Conservation (phyloP, 2,888 invertebrate genomes). For the Nineta flava region DNA sequence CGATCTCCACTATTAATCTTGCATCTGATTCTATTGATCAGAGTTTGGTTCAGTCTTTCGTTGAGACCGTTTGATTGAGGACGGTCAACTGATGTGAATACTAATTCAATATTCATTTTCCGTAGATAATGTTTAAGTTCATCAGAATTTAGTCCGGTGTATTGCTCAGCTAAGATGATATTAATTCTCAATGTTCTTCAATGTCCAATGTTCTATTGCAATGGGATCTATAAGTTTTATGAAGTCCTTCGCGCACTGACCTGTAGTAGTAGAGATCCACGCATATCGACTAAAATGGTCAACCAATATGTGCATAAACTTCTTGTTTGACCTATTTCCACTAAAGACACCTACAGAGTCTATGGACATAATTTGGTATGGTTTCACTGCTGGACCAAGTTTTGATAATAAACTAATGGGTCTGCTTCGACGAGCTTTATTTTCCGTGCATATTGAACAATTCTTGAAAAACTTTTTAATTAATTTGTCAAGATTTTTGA, state of each 20-base stretch:
- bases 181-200: no score
- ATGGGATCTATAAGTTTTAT: slow-evolving; percentile 13
- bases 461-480: background rate
- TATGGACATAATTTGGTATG: slow-evolving; percentile 6
- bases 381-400: slow-evolving; percentile 4
- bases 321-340: slow-evolving; percentile 5
- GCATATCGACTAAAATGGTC: slow-evolving; percentile 10
- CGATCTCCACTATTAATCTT: slow-evolving; percentile 10
- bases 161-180: slow-evolving; percentile 15
- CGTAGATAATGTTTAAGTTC: slow-evolving; percentile 14
- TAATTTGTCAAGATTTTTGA: slow-evolving; percentile 2
- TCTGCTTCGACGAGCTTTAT: slow-evolving; percentile 1
- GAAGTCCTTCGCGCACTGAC: slow-evolving; percentile 12
- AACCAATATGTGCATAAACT: slow-evolving; percentile 4
- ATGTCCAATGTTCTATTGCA: slow-evolving; percentile 11
- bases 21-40: slow-evolving; percentile 13
- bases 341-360: slow-evolving; percentile 5
- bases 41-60: slow-evolving; percentile 13
- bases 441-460: slow-evolving; percentile 4
- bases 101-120: slow-evolving; percentile 10
- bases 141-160: slow-evolving; percentile 14
- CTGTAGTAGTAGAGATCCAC: slow-evolving; percentile 10
- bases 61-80: slow-evolving; percentile 14
- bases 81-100: slow-evolving; percentile 14
- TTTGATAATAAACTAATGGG: slow-evolving; percentile 3